A percentile compares a stretch with the other conserved stretches of the same genome.
phyloP scores from a whole-genome alignment of 2,113 vertebrate genomes.

The Cephalopholis sonnerati region DNA sequence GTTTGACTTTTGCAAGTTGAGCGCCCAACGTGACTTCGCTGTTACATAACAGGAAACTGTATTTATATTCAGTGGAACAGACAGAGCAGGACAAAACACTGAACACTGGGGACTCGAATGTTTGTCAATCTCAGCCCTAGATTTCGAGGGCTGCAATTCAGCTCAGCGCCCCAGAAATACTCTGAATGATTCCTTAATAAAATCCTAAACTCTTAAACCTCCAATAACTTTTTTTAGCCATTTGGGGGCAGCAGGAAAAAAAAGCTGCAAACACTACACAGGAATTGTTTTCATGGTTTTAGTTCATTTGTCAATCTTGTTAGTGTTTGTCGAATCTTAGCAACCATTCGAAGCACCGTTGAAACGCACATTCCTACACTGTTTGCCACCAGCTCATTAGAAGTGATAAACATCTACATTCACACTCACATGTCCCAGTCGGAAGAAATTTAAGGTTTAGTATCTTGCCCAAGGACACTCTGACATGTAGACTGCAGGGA shows the following conservation, averaged over 20 bases:
- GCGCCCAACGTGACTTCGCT: background rate
- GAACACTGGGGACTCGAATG: background rate
- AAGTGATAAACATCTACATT: no score
- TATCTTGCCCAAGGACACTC: no score
- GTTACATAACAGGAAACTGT: background rate
- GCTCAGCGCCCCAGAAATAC: background rate
- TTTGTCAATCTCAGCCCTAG: background rate
- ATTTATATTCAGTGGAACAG: background rate
- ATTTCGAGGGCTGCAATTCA: background rate
- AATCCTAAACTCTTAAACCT: background rate
- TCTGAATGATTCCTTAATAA: background rate
- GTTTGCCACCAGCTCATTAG: no score
- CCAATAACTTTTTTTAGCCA: no score
- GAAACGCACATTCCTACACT: no score
- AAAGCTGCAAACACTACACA: background rate
- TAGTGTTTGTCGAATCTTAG: no score
- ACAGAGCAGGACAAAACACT: background rate
- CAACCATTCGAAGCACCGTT: no score
- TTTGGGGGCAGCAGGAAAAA: background rate
- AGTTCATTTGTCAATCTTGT: no score
- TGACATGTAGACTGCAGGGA: no score
- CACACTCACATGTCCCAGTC: no score
- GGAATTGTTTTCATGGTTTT: no score
- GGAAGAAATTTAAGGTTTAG: no score
- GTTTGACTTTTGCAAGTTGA: constrained; percentile 38